Evolutionary conservation across 2,113 vertebrate species (phyloP), one percentile per base, ranked within the genome.

Genomic region (Balaeniceps rex): DNA sequence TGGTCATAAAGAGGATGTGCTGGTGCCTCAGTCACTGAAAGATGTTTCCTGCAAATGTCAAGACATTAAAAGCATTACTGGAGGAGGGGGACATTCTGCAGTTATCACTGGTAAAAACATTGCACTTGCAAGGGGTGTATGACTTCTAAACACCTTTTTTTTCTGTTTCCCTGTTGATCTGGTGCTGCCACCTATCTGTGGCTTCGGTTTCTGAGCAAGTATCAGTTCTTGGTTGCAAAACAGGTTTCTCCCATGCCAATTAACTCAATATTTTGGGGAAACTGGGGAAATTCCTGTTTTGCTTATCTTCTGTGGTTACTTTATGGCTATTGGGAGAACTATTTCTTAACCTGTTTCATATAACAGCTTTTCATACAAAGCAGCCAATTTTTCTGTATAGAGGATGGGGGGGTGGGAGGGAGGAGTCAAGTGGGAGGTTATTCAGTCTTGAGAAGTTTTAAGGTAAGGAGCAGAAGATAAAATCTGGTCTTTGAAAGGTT

Each of bases 51-150:
- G 95, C 77, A 72, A 95, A 49, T 66, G 95, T 68, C 58, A 40
- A 40, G 57, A 76, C 17, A 36, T 99, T 52, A 97, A 83, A 86
- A 94, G 83, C 31, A 87, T 99, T 51, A 87, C 95, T 12, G 99
- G 99, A 88, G 99, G 99, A 89, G 99, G 99, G 12, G 99, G 99
- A 49, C 99, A 99, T 93, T 98, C 99, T 22, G 98, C 97, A 70
- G 42, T 98, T 77, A 79, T 99, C 72, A 99, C 98, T 54, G 99
- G 99, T 99, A 95, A 96, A 83, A 95, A 87, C 52, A 23, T 77
- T 69, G 52, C 61, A 19, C 55, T 95, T 75, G 22, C 8, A 47
- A 7, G 18, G 24, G 15, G 7, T 42, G 9, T 24, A 5, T 44
- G 61, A 40, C 54, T 83, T 93, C 46, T 65, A 55, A 63, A 46